Conservation (phyloP, 2,888 invertebrate genomes). For the Drosophila greeni region DNA sequence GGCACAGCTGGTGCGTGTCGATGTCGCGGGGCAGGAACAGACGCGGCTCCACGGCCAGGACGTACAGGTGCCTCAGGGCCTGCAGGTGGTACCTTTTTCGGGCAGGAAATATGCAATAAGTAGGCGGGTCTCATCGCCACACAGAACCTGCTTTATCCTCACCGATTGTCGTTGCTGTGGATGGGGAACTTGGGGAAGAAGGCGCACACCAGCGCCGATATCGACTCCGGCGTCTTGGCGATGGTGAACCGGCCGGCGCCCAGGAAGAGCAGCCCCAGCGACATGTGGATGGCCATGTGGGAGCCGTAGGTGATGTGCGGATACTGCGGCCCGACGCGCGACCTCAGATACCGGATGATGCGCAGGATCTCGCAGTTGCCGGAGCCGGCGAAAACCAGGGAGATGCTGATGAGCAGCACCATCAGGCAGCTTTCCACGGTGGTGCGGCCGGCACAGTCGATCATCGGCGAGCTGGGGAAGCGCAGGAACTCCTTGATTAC, state of each 20-base stretch:
- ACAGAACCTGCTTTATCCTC: constrained; percentile 17
- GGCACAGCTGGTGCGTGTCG: constrained; percentile 87
- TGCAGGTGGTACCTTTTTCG: constrained; percentile 92
- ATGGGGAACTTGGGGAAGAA: constrained; percentile 98
- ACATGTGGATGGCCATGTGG: constrained; percentile 97
- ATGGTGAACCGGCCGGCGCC: constrained; percentile 95
- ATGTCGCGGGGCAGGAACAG: constrained; percentile 93
- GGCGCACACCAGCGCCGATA: constrained; percentile 94
- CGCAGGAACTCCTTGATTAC: constrained; percentile 77
- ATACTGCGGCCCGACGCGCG: constrained; percentile 86
- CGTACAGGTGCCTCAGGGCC: constrained; percentile 97
- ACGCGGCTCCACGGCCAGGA: constrained; percentile 94
- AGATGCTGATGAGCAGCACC: constrained; percentile 86
- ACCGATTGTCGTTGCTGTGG: constrained; percentile 97
- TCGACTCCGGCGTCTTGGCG: constrained; percentile 88
- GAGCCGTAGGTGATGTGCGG: constrained; percentile 91
- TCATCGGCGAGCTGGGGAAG: constrained; percentile 84
- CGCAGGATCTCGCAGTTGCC: constrained; percentile 91
- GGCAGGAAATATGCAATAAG: constrained; percentile 40
- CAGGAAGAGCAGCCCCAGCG: constrained; percentile 93
- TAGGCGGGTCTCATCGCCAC: neutral
- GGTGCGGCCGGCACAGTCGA: constrained; percentile 92
- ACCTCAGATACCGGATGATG: constrained; percentile 90
- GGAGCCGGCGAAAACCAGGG: constrained; percentile 94
- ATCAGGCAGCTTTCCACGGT: constrained; percentile 94